These are phyloP conservation scores for Carduelis carduelis DNA, from an alignment of 2,797 vertebrate species.

Conservation along the genomic window DNA sequence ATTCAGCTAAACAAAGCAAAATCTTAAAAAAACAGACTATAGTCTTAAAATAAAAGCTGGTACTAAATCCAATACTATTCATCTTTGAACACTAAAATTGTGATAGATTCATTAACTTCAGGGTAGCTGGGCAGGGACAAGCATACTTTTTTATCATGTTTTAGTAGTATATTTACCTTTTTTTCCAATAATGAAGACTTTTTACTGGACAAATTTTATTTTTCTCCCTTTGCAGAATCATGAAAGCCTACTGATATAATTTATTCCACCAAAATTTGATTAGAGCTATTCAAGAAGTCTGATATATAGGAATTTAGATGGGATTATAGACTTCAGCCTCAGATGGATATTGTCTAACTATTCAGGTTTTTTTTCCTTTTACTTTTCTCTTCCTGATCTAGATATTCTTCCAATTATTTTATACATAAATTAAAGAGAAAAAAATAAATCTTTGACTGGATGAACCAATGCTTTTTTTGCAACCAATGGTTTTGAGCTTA, in stretches of 20 bases:
- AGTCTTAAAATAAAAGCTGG: background rate
- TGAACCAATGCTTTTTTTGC: background rate
- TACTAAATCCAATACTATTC: background rate
- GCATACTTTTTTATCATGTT: background rate
- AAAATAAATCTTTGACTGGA: background rate
- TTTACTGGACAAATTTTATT: background rate
- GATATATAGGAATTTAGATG: background rate
- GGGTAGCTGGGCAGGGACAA: background rate
- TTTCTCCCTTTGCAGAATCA: background rate
- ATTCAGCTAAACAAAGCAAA: background rate
- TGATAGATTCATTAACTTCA: background rate
- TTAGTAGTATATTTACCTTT: background rate
- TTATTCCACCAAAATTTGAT: background rate
- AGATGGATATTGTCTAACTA: background rate
- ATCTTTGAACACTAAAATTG: background rate
- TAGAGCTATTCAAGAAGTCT: background rate
- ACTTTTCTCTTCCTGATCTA: background rate
- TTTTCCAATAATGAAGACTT: background rate
- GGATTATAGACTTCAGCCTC: background rate
- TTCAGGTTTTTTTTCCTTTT: background rate
- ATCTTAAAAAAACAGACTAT: background rate
- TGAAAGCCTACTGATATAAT: background rate
- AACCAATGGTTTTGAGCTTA: background rate
- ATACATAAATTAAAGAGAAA: background rate
- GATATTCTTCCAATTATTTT: background rate